These are phyloP conservation scores for Cephalopachus bancanus DNA, from an alignment of 2,797 vertebrate genomes.

Conservation along the genomic window DNA sequence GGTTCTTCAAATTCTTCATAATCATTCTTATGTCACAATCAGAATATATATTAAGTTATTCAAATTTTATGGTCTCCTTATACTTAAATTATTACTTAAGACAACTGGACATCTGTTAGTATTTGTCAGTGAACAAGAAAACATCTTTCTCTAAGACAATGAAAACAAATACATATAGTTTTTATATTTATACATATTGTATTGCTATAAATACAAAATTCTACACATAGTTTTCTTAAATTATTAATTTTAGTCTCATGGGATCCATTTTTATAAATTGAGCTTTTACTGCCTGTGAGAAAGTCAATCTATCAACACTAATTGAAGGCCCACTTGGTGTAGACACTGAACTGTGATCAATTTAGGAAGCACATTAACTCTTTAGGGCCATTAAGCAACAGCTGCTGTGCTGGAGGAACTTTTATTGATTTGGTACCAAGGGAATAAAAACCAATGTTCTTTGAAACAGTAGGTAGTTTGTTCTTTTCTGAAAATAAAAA, in stretches of 20 bases:
- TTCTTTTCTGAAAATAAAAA: constrained; percentile 27
- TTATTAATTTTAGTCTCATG: constrained; percentile 54
- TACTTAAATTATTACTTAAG: background rate
- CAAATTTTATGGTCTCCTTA: background rate
- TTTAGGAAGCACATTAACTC: constrained; percentile 41
- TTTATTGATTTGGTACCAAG: constrained; percentile 14
- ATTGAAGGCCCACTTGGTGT: constrained; percentile 44
- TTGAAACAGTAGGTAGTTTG: background rate
- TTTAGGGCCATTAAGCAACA: constrained; percentile 44
- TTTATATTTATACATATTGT: constrained; percentile 7
- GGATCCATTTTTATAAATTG: constrained; percentile 44
- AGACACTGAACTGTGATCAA: constrained; percentile 18
- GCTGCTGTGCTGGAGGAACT: background rate
- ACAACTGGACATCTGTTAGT: background rate
- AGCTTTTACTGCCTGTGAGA: constrained; percentile 50
- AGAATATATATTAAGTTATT: background rate
- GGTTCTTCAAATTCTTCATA: background rate
- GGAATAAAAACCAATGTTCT: constrained; percentile 33
- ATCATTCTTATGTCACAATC: background rate
- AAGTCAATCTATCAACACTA: constrained; percentile 65
- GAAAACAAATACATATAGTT: background rate
- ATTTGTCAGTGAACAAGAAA: constrained; percentile 2
- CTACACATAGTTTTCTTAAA: background rate
- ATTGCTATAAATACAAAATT: background rate
- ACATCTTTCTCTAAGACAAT: background rate